phyloP scores from a whole-genome alignment of 2,888 invertebrate genomes.

The Platycheirus albimanus region DNA sequence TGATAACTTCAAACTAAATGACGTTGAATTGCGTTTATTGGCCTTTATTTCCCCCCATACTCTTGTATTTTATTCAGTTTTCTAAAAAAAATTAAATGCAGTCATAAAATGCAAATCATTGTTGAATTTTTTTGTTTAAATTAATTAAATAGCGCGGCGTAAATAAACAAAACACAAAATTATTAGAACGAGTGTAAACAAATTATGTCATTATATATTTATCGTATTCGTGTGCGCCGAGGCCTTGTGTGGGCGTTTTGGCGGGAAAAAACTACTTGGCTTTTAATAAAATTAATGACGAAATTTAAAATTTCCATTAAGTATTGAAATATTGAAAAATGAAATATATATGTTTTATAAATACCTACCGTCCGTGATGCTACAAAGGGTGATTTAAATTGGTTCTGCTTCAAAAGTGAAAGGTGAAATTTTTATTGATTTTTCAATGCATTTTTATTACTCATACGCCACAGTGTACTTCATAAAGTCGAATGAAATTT shows the following conservation, averaged over 20 bases:
- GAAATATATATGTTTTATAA: conserved; percentile 4
- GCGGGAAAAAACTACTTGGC: conserved; percentile 46
- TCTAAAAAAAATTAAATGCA: no score
- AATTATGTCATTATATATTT: conserved; percentile 71
- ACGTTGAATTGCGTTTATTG: conserved; percentile 4
- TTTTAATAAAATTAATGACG: conserved; percentile 58
- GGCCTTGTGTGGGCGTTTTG: conserved; percentile 56
- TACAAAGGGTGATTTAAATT: conserved; percentile 34
- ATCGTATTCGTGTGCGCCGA: conserved; percentile 23
- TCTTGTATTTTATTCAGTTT: not conserved
- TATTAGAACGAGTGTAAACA: conserved; percentile 48
- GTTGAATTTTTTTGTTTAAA: conserved; percentile 4
- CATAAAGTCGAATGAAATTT: not conserved
- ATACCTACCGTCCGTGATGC: conserved; percentile 13
- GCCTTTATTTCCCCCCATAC: not conserved
- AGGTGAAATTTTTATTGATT: conserved; percentile 36
- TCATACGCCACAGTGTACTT: conserved; percentile 26
- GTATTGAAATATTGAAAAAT: not conserved
- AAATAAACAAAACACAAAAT: conserved; percentile 49
- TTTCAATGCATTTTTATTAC: conserved; percentile 33
- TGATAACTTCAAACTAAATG: not conserved
- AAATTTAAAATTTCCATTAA: conserved; percentile 50
- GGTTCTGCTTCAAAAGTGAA: conserved; percentile 26
- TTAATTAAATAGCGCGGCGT: conserved; percentile 50
- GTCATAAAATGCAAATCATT: conserved; percentile 7